Conservation (phyloP, 1,140 invertebrate species). For the Ceratina calcarata region DNA sequence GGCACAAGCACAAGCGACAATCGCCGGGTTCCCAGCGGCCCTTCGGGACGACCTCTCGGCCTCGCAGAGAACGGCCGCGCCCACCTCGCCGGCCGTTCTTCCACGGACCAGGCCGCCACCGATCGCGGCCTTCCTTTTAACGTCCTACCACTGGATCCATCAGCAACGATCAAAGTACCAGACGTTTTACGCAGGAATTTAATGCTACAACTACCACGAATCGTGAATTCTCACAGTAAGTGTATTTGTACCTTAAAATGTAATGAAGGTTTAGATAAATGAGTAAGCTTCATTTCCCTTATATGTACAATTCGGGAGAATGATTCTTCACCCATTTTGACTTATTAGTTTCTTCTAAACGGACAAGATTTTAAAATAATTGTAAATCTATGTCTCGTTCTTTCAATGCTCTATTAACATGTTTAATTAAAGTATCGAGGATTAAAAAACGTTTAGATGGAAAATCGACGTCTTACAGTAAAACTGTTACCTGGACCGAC, state of each 20-base stretch:
- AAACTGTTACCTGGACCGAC: not conserved
- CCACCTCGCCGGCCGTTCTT: slow-evolving; percentile 60
- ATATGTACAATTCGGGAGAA: too few relatives aligned
- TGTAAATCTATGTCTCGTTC: too few relatives aligned
- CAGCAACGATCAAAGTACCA: not conserved
- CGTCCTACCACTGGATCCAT: slow-evolving; percentile 18
- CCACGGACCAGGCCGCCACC: slow-evolving; percentile 17
- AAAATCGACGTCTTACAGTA: too few relatives aligned
- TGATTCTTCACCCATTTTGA: too few relatives aligned
- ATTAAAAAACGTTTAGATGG: too few relatives aligned
- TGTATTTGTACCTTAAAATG: not conserved
- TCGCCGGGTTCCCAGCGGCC: slow-evolving; percentile 74
- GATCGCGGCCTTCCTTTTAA: slow-evolving; percentile 44
- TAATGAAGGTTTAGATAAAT: too few relatives aligned
- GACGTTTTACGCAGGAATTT: not conserved
- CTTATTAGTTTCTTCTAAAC: too few relatives aligned
- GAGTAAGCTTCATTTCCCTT: too few relatives aligned
- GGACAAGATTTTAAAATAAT: too few relatives aligned
- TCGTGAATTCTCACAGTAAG: not conserved
- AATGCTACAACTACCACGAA: too few relatives aligned
- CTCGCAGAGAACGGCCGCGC: slow-evolving; percentile 72
- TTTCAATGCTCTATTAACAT: too few relatives aligned
- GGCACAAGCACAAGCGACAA: slow-evolving; percentile 74
- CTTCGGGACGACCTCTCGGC: slow-evolving; percentile 73
- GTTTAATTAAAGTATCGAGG: too few relatives aligned